Percentiles rank a stretch among this genome's conserved stretches.
Evolutionary conservation across 2,113 vertebrate species (phyloP).

Genomic region (Hyperopisus bebe): DNA sequence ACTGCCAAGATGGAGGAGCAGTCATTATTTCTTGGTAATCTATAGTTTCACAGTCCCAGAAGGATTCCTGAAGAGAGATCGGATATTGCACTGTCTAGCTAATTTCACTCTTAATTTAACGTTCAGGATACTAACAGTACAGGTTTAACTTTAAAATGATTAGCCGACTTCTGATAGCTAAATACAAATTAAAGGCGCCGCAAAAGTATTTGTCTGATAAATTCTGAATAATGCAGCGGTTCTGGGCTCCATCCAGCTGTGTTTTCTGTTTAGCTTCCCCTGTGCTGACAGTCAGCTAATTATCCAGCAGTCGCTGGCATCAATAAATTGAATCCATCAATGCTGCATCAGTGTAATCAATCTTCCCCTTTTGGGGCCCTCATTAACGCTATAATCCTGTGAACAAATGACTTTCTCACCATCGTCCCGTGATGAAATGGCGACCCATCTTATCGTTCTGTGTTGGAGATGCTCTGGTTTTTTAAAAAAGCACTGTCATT

Average conservation of each 20-base stretch:
- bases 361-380: background rate
- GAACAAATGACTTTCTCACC: background rate
- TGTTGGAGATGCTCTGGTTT: background rate
- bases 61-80: background rate
- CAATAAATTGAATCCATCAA: background rate
- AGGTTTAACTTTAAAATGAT: background rate
- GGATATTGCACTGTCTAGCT: background rate
- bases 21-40: background rate
- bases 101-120: background rate
- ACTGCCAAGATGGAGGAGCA: background rate
- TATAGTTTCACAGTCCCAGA: background rate
- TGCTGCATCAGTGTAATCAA: constrained; percentile 10
- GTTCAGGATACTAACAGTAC: background rate
- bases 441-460: background rate
- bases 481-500: background rate
- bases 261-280: background rate
- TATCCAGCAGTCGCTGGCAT: background rate
- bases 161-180: background rate
- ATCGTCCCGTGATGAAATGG: background rate
- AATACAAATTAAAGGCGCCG: background rate
- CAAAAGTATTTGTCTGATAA: background rate
- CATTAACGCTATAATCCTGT: constrained; percentile 1
- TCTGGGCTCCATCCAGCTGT: background rate
- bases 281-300: constrained; percentile 10
- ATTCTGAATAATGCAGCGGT: background rate